phyloP scores from a whole-genome alignment of 53 echinoderm and acorn worm genomes.

The Crossaster papposus region DNA sequence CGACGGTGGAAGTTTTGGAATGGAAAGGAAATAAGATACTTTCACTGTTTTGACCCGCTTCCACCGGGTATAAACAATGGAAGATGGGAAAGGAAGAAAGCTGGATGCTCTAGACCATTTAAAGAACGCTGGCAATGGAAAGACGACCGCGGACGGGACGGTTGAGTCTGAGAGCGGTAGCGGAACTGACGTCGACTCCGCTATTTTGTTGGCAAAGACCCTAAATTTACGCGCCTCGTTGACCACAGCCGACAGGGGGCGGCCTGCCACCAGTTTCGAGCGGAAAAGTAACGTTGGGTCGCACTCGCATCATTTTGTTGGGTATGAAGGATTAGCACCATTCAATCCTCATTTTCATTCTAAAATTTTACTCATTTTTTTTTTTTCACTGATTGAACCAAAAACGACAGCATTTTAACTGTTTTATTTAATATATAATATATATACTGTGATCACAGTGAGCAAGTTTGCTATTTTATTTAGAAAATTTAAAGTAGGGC shows the following conservation, averaged over 20 bases:
- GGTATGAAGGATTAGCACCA: neutral
- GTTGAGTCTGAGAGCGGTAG: neutral
- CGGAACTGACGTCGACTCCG: conserved; percentile 49
- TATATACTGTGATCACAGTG: too few relatives aligned
- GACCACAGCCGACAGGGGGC: conserved; percentile 38
- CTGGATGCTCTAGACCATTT: conserved; percentile 13
- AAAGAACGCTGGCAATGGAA: neutral
- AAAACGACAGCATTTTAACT: too few relatives aligned
- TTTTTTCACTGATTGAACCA: too few relatives aligned
- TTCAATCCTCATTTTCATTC: too few relatives aligned
- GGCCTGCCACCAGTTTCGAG: conserved; percentile 27
- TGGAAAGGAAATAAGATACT: neutral
- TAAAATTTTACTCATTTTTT: too few relatives aligned
- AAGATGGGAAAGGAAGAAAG: conserved; percentile 12
- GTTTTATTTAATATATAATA: too few relatives aligned
- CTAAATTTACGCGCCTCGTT: conserved; percentile 19
- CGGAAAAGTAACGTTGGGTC: conserved; percentile 43
- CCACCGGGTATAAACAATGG: conserved; percentile 50
- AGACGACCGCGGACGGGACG: conserved; percentile 13
- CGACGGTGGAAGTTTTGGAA: neutral
- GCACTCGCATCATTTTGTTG: conserved; percentile 41
- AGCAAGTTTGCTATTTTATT: too few relatives aligned
- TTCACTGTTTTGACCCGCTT: conserved; percentile 30
- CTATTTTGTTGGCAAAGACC: neutral
- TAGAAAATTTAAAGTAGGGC: too few relatives aligned